Base-by-base conservation (phyloP, 1,140 invertebrate species). In the Holcopasites calliopsidis region DNA sequence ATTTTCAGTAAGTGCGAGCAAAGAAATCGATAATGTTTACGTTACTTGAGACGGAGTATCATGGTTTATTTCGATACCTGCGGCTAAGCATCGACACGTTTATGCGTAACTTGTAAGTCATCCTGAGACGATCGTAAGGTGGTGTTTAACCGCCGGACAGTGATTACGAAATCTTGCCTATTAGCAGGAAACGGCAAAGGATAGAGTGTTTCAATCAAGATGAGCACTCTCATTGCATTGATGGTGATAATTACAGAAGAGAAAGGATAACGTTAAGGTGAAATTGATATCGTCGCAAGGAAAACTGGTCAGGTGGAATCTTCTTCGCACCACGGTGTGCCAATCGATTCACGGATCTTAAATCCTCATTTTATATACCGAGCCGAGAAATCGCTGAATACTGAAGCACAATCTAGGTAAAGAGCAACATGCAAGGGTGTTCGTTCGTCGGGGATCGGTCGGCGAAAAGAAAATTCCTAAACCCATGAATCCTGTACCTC, bases 401-500 rank as follows among this genome's bases (percentile, higher is more conserved):
- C 40, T 3, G 38, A 42, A 33, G 23, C 44, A 49, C 7, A 10
- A 28, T 2, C 2, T 26, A 52, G 10, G 10, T 26, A 23, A 0
- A 1, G 2, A 57, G 18, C 38, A n/a, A 8, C 10, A 40, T 8
- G 8, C n/a, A 26, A 31, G 28, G 26, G 5, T 11, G 11, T 35
- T 18, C n/a, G 28, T 35, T 26, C 4, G 10, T 23, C n/a, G 10
- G 7, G 11, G n/a, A 26, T 21, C 33, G 42, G 26, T n/a, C n/a
- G n/a, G n/a, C n/a, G n/a, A n/a, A n/a, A n/a, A n/a, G n/a, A n/a
- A n/a, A 58, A 47, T 18, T 40, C 33, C 6, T 31, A 28, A 10
- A 54, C 3, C 0, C 13, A 6, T 2, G 2, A 11, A 68, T 23
- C 16, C 0, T 50, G 62, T 82, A 94, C 93, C 93, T 94, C 93